Conservation (phyloP, 2,113 vertebrate genomes). For the Ciconia boyciana region DNA sequence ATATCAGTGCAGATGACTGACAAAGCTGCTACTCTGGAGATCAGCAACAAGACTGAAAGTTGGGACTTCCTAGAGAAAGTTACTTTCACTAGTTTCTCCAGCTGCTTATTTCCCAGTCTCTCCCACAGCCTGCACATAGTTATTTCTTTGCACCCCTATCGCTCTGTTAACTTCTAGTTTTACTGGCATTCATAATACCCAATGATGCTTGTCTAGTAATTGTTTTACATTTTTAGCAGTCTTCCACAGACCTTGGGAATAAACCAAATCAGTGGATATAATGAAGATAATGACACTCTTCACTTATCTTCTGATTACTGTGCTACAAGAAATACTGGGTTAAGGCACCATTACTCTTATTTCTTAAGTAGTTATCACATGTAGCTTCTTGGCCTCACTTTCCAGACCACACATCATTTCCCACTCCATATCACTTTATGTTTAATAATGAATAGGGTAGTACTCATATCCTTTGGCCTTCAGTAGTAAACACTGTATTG, state of each 20-base stretch:
- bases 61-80: background rate
- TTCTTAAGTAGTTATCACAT: background rate
- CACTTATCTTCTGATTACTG: background rate
- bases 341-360: background rate
- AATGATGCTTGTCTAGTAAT: background rate
- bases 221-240: background rate
- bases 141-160: background rate
- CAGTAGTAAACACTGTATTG: background rate
- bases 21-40: background rate
- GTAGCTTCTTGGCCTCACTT: background rate
- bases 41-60: background rate
- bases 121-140: background rate
- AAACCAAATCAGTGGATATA: background rate
- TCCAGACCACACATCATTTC: background rate
- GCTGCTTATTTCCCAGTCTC: background rate
- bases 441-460: background rate
- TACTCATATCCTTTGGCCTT: background rate
- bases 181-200: background rate
- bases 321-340: background rate
- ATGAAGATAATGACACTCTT: background rate
- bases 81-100: background rate
- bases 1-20: background rate
- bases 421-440: background rate
- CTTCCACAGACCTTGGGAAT: background rate
- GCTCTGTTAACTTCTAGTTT: background rate